Evolutionary conservation across 2,888 invertebrate genomes (phyloP).

Genomic region (Synanthedon formicaeformis): DNA sequence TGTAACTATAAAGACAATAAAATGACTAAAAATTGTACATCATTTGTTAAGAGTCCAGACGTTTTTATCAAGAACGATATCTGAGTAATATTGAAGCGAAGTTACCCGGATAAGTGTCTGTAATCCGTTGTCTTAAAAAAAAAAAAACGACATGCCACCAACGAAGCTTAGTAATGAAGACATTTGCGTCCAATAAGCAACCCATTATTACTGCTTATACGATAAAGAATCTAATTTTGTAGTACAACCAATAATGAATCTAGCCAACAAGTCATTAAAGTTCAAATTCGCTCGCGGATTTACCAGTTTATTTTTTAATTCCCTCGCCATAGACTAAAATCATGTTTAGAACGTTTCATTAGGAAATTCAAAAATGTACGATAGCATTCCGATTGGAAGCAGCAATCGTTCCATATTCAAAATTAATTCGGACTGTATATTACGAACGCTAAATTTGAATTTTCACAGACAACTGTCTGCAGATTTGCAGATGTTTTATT

Average conservation of each 20-base stretch:
- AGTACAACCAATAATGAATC: conserved; percentile 8
- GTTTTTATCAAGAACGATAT: neutral
- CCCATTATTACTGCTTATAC: conserved; percentile 30
- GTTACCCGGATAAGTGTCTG: neutral
- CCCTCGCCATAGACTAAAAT: conserved; percentile 3
- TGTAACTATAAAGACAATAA: too few relatives aligned
- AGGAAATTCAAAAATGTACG: conserved; percentile 2
- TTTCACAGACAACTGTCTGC: neutral
- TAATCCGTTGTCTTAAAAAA: neutral
- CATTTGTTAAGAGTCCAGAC: too few relatives aligned
- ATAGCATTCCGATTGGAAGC: neutral
- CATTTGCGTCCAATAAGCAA: conserved; percentile 43
- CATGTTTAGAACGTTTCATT: conserved; percentile 5
- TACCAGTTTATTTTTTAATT: conserved; percentile 12
- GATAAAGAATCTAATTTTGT: conserved; percentile 23
- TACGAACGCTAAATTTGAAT: neutral
- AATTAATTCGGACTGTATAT: neutral
- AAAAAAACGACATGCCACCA: conserved; percentile 28
- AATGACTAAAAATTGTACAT: too few relatives aligned
- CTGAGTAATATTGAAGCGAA: neutral
- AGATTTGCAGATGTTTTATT: neutral
- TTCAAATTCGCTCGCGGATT: conserved; percentile 4
- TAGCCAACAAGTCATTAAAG: conserved; percentile 1
- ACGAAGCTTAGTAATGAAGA: conserved; percentile 50
- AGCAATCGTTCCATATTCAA: neutral